phyloP scores from a whole-genome alignment of 2,797 vertebrate species.

The Megaceryle alcyon region DNA sequence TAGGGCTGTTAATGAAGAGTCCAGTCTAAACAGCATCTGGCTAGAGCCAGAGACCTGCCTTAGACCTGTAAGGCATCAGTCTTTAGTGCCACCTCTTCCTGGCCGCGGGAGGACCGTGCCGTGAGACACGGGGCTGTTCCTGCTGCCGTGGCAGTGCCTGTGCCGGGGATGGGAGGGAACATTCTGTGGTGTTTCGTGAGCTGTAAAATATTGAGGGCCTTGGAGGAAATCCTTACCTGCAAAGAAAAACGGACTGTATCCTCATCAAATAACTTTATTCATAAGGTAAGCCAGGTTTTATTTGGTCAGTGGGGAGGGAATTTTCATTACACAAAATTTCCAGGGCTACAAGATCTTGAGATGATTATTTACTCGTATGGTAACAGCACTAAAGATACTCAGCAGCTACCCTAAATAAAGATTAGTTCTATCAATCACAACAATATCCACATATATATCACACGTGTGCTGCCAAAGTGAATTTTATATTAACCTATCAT shows the following conservation, averaged over 20 bases:
- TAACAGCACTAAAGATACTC: neutral
- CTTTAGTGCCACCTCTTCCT: neutral
- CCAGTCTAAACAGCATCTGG: neutral
- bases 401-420: neutral
- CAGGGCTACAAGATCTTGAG: neutral
- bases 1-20: neutral
- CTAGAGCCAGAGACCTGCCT: too few species aligned
- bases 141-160: rapidly evolving
- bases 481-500: neutral
- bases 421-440: neutral
- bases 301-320: neutral
- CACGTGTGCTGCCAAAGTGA: neutral
- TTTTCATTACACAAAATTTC: neutral
- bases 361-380: neutral
- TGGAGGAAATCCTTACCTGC: neutral
- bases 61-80: rapidly evolving
- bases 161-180: rapidly evolving
- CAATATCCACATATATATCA: neutral
- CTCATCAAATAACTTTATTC: neutral
- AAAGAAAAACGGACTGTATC: neutral
- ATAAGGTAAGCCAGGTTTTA: neutral
- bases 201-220: neutral
- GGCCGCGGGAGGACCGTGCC: rapidly evolving
- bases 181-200: rapidly evolving
- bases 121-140: rapidly evolving